phyloP scores from a whole-genome alignment of 2,888 invertebrate species.

The Epinotia bilunana region DNA sequence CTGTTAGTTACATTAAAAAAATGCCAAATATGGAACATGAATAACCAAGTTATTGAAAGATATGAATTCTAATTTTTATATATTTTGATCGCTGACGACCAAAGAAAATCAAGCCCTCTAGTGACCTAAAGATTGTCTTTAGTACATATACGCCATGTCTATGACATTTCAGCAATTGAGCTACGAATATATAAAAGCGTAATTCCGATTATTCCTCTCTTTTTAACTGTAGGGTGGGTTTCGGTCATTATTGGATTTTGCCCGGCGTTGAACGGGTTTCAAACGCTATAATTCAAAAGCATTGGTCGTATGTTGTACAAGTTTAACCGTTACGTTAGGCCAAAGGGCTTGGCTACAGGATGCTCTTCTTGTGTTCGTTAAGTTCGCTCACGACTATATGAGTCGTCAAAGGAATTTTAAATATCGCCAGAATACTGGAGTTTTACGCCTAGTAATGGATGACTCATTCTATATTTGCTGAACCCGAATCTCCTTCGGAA shows the following conservation, averaged over 20 bases:
- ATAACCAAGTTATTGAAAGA: no score
- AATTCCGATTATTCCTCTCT: conserved; percentile 56
- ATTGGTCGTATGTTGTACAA: neutral
- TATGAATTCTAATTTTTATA: no score
- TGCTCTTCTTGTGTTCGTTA: conserved; percentile 42
- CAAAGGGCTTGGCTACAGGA: neutral
- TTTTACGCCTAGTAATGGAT: neutral
- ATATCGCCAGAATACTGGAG: conserved; percentile 7
- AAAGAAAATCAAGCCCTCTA: no score
- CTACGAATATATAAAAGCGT: conserved; percentile 54
- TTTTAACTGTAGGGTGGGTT: conserved; percentile 47
- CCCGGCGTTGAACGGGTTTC: conserved; percentile 50
- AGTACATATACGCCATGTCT: neutral
- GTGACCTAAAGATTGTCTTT: neutral
- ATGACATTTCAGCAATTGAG: neutral
- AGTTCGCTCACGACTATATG: conserved; percentile 45
- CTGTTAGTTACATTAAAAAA: no score
- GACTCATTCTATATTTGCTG: neutral
- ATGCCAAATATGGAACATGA: no score
- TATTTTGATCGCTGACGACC: no score
- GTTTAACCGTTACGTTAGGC: conserved; percentile 1
- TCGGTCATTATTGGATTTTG: conserved; percentile 58
- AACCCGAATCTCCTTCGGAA: neutral
- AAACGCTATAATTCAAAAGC: conserved; percentile 30
- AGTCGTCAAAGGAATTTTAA: conserved; percentile 35